These are phyloP conservation scores for Takifugu rubripes DNA, from an alignment of 2,797 vertebrate genomes.

Conservation along the genomic window DNA sequence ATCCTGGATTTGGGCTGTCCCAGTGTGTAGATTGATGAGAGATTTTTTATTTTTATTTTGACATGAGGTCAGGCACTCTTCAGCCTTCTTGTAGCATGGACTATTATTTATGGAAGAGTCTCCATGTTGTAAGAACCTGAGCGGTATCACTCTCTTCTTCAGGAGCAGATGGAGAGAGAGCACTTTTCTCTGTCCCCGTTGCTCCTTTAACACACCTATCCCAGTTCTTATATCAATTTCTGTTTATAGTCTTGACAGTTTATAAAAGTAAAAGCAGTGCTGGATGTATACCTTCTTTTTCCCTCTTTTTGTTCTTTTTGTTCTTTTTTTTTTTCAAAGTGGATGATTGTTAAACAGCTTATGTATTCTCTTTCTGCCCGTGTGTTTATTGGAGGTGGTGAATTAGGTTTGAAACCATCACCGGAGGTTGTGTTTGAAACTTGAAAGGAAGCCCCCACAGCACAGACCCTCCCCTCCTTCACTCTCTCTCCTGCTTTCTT, in stretches of 20 bases:
- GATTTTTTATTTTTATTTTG: too few relatives aligned
- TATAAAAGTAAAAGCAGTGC: conserved; percentile 66
- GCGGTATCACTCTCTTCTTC: conserved; percentile 62
- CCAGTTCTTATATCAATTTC: conserved; percentile 73
- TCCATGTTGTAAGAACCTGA: conserved; percentile 67
- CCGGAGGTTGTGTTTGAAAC: conserved; percentile 77
- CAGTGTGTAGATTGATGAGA: too few relatives aligned
- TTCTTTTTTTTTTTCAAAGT: conserved; percentile 63
- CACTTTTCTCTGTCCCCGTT: conserved; percentile 57
- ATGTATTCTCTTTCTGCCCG: conserved; percentile 77
- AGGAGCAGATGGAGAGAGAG: conserved; percentile 38
- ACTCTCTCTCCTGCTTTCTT: conserved; percentile 30
- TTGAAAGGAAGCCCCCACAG: conserved; percentile 75
- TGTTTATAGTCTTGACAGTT: conserved; percentile 74
- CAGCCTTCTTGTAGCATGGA: conserved; percentile 54
- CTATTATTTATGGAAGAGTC: conserved; percentile 71
- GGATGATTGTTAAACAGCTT: conserved; percentile 78
- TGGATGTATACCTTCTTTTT: conserved; percentile 43
- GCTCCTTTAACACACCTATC: conserved; percentile 64
- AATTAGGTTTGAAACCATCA: conserved; percentile 79
- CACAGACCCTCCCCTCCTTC: conserved; percentile 26
- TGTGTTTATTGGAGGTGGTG: conserved; percentile 77
- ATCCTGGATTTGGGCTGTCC: too few relatives aligned
- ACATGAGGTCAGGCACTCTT: conserved; percentile 39
- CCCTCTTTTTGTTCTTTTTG: conserved; percentile 42